A percentile compares a stretch with the other conserved stretches of the same genome.
These are phyloP conservation scores for Sminthopsis crassicaudata DNA, from an alignment of 2,113 vertebrate species.

Conservation along the genomic window DNA sequence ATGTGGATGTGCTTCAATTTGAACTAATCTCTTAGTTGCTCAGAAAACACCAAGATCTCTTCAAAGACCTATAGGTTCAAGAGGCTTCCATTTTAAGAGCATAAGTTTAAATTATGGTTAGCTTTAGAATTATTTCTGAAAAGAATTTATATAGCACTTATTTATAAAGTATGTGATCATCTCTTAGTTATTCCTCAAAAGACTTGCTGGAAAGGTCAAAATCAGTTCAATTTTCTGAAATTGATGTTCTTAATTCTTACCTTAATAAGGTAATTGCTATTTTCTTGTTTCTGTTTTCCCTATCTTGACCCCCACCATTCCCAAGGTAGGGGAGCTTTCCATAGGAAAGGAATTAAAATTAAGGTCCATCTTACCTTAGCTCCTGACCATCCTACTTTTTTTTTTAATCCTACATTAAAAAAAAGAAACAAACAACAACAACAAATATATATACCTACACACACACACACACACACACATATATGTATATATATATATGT, in stretches of 20 bases:
- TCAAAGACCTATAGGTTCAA: background rate
- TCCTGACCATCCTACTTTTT: background rate
- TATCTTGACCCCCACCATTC: background rate
- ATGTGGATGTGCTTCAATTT: background rate
- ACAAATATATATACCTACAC: too few relatives aligned
- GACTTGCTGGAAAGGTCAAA: background rate
- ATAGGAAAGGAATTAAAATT: background rate
- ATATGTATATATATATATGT: too few relatives aligned
- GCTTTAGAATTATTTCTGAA: conserved; percentile 18
- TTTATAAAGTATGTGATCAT: background rate
- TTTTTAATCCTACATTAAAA: background rate
- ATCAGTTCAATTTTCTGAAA: background rate
- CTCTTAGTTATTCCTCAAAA: conserved; percentile 43
- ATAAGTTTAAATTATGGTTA: conserved; percentile 36
- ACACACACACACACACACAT: too few relatives aligned
- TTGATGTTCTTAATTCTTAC: conserved; percentile 9
- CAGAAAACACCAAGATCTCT: background rate
- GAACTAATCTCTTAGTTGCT: background rate
- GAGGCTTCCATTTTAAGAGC: conserved; percentile 7
- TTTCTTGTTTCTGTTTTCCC: background rate
- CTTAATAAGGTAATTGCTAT: background rate
- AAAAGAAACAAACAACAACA: too few relatives aligned
- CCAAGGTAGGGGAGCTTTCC: background rate
- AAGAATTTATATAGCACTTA: background rate
- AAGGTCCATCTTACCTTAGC: background rate